Evolutionary conservation across 2,888 invertebrate genomes (phyloP), one percentile per base, ranked within the genome.

Genomic region (Melinaea menophilus): DNA sequence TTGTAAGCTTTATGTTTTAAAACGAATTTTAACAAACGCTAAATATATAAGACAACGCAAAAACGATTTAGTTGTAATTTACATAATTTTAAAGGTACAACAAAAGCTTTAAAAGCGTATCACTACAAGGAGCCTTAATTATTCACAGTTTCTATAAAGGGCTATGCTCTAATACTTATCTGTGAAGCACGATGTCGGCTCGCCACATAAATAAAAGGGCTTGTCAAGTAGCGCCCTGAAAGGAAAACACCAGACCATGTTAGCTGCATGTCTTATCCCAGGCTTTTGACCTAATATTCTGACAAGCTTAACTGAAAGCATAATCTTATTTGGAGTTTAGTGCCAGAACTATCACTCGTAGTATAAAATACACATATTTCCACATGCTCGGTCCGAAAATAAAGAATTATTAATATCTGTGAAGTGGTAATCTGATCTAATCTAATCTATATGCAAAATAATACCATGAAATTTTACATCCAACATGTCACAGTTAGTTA

Each of bases 171-270:
- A 57, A 57, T 51, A 35, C 55, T 31, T 55, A 62, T 62, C 57
- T 58, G 11, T 58, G 51, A 45, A 62, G 54, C 55, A 55, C 54
- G 51, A 31, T 62, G 58, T 58, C 58, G 58, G 58, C 46, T 46
- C 12, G 54, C 62, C 61, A 57, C 61, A 46, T 55, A 62, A 65
- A 65, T 62, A 55, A 62, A 58, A 48, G 35, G 56, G 54, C 33
- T 58, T 56, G 64, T 65, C 59, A 56, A 65, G 64, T 51, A 56
- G 55, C 41, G 13, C 55, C 59, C 45, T 61, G 59, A 58, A 61
- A 55, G 58, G 46, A 47, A 64, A 62, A 62, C 59, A 59, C 56
- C 58, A 45, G 51, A 62, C 62, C 54, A 47, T 65, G 64, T 61
- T 62, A 37, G 34, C 54, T 35, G 55, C 56, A 9, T 59, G 47